Conservation (phyloP, 2,113 vertebrate genomes). For the Petaurus breviceps region DNA sequence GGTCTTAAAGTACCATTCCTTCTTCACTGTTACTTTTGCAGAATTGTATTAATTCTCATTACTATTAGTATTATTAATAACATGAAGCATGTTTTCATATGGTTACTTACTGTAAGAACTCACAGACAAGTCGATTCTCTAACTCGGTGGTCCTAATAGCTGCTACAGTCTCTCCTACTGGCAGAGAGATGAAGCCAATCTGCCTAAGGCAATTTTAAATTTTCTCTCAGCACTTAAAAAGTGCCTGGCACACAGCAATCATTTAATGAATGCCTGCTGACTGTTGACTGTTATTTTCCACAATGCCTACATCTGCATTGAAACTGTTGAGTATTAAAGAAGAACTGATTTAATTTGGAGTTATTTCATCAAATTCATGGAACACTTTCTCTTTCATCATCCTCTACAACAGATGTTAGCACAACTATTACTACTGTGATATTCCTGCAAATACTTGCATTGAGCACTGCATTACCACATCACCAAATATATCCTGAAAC, state of each 20-base stretch:
- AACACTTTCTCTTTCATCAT: not conserved
- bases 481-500: not conserved
- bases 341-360: not conserved
- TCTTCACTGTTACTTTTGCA: not conserved
- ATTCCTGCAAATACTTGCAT: not conserved
- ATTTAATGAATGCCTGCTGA: not conserved
- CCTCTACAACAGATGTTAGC: not conserved
- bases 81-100: not conserved
- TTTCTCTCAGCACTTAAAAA: not conserved
- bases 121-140: not conserved
- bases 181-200: not conserved
- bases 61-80: not conserved
- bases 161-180: not conserved
- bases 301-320: not conserved
- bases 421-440: not conserved
- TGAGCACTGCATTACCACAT: not conserved
- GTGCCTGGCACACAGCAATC: not conserved
- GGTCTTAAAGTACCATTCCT: not conserved
- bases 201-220: not conserved
- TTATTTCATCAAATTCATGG: not conserved
- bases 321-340: not conserved
- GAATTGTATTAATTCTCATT: not conserved
- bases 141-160: not conserved
- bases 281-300: not conserved
- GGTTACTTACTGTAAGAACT: not conserved